phyloP scores from a whole-genome alignment of 92 coral and sea anemone genomes.

The Paramuricea clavata region DNA sequence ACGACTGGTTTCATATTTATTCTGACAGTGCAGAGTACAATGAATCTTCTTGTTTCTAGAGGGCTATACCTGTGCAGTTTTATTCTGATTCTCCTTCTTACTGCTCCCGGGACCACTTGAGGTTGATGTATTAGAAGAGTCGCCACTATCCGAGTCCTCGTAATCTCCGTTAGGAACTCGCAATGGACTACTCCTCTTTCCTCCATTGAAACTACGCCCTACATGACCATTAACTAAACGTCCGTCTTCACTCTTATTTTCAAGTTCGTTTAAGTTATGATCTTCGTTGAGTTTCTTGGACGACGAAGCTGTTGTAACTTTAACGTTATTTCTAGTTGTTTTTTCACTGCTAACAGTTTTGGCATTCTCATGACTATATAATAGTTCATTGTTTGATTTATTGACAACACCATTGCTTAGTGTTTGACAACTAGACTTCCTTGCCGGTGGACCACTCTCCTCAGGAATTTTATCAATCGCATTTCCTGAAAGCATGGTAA shows the following conservation, averaged over 20 bases:
- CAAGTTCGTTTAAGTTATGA: slow-evolving; percentile 98
- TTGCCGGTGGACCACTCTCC: slow-evolving; percentile 15
- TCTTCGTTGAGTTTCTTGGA: slow-evolving; percentile 92
- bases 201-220: slow-evolving; percentile 55
- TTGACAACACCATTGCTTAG: slow-evolving; percentile 89
- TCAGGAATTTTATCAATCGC: slow-evolving; percentile 71
- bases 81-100: slow-evolving; percentile 91
- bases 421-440: slow-evolving; percentile 53
- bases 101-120: slow-evolving; percentile 87
- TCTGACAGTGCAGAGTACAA: too few relatives aligned
- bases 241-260: slow-evolving; percentile 30
- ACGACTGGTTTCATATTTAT: too few relatives aligned
- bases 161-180: slow-evolving; percentile 74
- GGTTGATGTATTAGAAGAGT: slow-evolving; percentile 79
- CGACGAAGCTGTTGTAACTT: slow-evolving; percentile 35
- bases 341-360: slow-evolving; percentile 76
- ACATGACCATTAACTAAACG: slow-evolving; percentile 31
- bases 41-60: too few relatives aligned
- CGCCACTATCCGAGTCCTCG: slow-evolving; percentile 93
- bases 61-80: slow-evolving; percentile 64
- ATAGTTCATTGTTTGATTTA: slow-evolving; percentile 91
- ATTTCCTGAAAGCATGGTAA: neutral
- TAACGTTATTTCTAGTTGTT: neutral
- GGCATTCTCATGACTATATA: slow-evolving; percentile 83
- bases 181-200: slow-evolving; percentile 69